phyloP scores from a whole-genome alignment of 2,113 vertebrate species.

The Coracopsis vasa region DNA sequence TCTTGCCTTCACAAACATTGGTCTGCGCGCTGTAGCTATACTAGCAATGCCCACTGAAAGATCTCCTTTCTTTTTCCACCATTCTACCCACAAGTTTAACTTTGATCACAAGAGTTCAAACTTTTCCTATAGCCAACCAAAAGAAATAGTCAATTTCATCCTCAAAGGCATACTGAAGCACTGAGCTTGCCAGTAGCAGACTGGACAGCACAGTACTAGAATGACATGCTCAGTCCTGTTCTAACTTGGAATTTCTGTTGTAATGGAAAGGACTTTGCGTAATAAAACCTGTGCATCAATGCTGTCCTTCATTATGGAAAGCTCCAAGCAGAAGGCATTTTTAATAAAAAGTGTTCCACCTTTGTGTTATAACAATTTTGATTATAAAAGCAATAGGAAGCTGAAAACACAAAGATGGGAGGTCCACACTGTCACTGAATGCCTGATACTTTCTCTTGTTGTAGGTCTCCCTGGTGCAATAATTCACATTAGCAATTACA shows the following conservation, averaged over 20 bases:
- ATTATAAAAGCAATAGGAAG: not conserved
- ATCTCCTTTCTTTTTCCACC: not conserved
- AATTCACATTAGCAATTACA: not conserved
- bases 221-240: fast-evolving
- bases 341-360: not conserved
- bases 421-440: not conserved
- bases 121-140: not conserved
- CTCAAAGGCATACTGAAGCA: not conserved
- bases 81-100: not conserved
- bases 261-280: not conserved
- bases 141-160: not conserved
- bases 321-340: not conserved
- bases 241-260: not conserved
- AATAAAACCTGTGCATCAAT: not conserved
- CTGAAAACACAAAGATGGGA: not conserved
- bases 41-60: not conserved
- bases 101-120: not conserved
- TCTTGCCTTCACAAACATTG: not conserved
- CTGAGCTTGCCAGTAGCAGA: not conserved
- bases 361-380: not conserved
- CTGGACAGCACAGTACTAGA: not conserved
- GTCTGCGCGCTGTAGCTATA: not conserved
- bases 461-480: not conserved
- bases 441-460: not conserved
- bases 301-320: not conserved